Conservation (phyloP, 1,140 invertebrate genomes). For the Neotoxoptera formosana region DNA sequence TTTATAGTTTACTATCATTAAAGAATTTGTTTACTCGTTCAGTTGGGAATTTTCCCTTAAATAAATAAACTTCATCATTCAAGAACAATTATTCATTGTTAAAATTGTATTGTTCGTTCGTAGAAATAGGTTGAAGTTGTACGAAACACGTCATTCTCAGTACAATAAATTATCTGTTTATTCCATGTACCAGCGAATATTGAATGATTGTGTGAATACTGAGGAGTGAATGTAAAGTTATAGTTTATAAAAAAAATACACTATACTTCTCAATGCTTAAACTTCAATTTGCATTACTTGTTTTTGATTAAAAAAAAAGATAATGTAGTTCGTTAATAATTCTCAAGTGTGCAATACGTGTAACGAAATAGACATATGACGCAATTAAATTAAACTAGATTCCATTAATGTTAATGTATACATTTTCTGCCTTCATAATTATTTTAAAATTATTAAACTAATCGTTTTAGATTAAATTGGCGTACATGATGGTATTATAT, state of each 20-base stretch:
- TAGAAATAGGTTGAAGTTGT: background rate
- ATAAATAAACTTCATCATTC: background rate
- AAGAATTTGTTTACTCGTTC: background rate
- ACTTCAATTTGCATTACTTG: background rate
- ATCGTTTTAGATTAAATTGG: background rate
- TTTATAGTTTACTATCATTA: background rate
- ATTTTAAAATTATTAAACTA: background rate
- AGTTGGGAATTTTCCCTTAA: background rate
- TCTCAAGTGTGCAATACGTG: background rate
- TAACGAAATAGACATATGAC: background rate
- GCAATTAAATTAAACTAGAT: background rate
- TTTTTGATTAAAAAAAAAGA: background rate
- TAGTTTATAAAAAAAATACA: background rate
- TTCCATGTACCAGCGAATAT: background rate
- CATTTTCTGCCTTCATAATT: background rate
- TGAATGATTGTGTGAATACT: background rate
- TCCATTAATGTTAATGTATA: background rate
- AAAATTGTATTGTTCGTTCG: background rate
- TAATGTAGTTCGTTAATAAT: background rate
- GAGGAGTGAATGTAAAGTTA: background rate
- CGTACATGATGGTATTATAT: no score
- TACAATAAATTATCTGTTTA: background rate
- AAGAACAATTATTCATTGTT: slow-evolving; percentile 1
- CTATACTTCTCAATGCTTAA: background rate
- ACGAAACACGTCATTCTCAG: background rate